Evolutionary conservation across 2,888 invertebrate species (phyloP), one percentile per base, ranked within the genome.

Genomic region (Rotaria magnacalcarata): DNA sequence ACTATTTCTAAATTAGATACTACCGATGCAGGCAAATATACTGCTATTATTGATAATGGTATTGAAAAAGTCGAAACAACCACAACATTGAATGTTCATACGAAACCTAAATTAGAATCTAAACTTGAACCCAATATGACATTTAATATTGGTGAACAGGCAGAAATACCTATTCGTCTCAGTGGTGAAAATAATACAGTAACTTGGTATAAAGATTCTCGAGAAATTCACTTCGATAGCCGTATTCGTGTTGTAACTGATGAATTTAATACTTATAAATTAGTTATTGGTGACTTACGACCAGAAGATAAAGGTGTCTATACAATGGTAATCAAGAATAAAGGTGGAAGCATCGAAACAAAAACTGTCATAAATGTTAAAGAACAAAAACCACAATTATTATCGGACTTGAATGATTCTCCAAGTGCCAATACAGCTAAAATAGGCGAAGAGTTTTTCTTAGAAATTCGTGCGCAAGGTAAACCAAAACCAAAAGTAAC

Each of bases 251-350:
- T 80, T 14, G 80, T 52, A 34, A 58, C 60, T 21, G 50, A 80
- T 16, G 86, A 86, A 41, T 52, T 21, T 67, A 84, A 84, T 50
- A 24, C 60, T 16, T 86, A 84, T 54, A 84, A 75, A 58, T 74
- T 86, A 50, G 41, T 85, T 52, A 84, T 86, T 24, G 85, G 75
- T 47, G 85, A 86, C 52, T 75, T 74, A 41, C 41, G 47, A 11
- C 47, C 75, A 11, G 85, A 86, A 60, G 86, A 86, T 60, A 85
- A 86, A 41, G 85, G 80, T 41, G 75, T 43, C 27, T 85, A 85
- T 11, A 56, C 86, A 27, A 75, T 85, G 11, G 27, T 85, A 7
- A 54, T 86, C 24, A 75, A 86, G n/a, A 85, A 85, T 84, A 74
- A 86, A 52, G 85, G 84, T 85, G 75, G 80, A 27, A 52, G 24